Evolutionary conservation across 2,797 vertebrate genomes (phyloP).

Genomic region (Orestias chungarensis): DNA sequence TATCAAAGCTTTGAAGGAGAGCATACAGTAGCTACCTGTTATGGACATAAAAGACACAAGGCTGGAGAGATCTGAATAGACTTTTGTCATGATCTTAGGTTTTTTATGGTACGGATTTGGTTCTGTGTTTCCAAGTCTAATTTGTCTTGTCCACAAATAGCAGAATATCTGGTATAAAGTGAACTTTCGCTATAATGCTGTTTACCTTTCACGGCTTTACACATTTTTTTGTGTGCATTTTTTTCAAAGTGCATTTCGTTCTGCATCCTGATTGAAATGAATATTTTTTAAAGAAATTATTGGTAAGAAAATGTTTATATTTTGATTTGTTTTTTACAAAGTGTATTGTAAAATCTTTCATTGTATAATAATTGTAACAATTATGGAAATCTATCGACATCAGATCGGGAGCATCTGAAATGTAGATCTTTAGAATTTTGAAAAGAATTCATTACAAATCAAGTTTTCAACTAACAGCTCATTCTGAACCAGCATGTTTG

Average conservation of each 20-base stretch:
- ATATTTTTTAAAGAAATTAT: too few relatives aligned
- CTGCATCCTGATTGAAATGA: too few relatives aligned
- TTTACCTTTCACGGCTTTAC: too few relatives aligned
- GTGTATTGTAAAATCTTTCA: too few relatives aligned
- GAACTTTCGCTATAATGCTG: too few relatives aligned
- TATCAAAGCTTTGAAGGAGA: slow-evolving; percentile 92
- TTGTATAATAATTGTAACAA: too few relatives aligned
- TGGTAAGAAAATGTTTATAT: too few relatives aligned
- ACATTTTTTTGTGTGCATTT: too few relatives aligned
- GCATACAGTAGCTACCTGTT: slow-evolving; percentile 76
- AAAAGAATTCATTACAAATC: not conserved
- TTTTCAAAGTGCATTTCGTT: too few relatives aligned
- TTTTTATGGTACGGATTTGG: not conserved
- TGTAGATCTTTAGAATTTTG: not conserved
- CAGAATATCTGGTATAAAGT: too few relatives aligned
- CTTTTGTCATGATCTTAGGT: slow-evolving; percentile 75
- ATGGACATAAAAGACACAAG: slow-evolving; percentile 85
- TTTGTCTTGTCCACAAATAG: too few relatives aligned
- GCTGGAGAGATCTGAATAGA: slow-evolving; percentile 86
- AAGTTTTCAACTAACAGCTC: not conserved
- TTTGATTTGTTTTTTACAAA: too few relatives aligned
- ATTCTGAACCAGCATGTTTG: not conserved
- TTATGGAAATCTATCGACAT: not conserved
- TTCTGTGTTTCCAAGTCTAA: not conserved
- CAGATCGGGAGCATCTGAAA: not conserved